Base-by-base conservation (phyloP, 2,113 vertebrate genomes). In the Pedionomus torquatus region DNA sequence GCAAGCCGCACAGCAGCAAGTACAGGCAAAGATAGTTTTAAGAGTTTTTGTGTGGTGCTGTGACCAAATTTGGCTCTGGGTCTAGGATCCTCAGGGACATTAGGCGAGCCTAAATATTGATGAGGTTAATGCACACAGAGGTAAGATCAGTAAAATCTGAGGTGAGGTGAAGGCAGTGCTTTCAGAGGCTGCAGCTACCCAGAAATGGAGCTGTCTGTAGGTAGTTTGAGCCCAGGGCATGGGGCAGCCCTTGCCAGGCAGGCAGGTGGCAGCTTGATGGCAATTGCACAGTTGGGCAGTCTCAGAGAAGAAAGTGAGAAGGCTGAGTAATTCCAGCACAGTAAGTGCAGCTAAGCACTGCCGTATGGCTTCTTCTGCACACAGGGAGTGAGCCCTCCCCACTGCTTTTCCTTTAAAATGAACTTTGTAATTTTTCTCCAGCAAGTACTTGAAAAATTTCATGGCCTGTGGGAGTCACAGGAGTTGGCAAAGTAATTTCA, bases 241-340 rank as follows among this genome's bases (percentile, higher is more conserved):
- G 13, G n/a, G 19, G 13, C 31, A 66, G 46, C 1, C 0, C 4
- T 31, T 78, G 80, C 58, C 86, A 91, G 72, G 65, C 69, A 76
- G 83, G 83, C 84, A 94, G 91, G 87, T 83, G 82, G 71, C 75
- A 80, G 48, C 84, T 90, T 51, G 51, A 83, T 87, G 85, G 46
- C 54, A 55, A 61, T 30, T 12, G 68, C 79, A 90, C 71, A 81
- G 75, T 86, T 86, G 85, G 78, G 54, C 78, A 94, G 78, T 74
- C 91, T 87, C 37, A 71, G 69, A 86, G 64, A n/a, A 92, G 75
- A 69, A 83, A 89, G 57, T 52, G 58, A 79, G 83, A 51, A 72
- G 81, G 74, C 70, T 72, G 12, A 89, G 43, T 17, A 43, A 71
- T 91, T 82, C 74, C 70, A 91, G 93, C 81, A 61, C 30, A 33